Evolutionary conservation across 2,797 vertebrate genomes (phyloP), one percentile per base, ranked within the genome.

Genomic region (Sebastes elongatus): DNA sequence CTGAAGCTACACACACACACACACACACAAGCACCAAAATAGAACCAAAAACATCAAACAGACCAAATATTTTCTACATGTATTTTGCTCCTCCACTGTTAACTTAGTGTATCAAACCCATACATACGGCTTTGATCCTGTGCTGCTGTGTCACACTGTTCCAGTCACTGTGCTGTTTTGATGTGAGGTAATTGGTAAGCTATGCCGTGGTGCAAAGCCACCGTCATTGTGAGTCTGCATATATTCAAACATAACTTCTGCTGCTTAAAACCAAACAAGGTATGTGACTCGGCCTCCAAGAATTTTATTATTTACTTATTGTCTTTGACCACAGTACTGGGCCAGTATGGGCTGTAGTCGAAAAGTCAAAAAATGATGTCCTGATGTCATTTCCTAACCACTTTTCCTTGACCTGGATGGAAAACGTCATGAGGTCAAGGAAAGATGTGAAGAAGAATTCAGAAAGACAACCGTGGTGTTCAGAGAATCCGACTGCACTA

Each of bases 1-100:
- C 56, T 52, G 2, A 70, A 78, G 46, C 59, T 52, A 52, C 78
- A 78, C 74, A 73, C 56, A 56, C 66, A 52, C 78, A 35, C 33
- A 35, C 33, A 35, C 67, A 76, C n/a, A 72, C 46, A 57, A 18
- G 30, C 18, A 16, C 33, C 38, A 9, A 82, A 78, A 84, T 71
- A 77, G 46, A 80, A 57, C 22, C n/a, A 55, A 32, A 71, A 30
- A 63, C 23, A 66, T 25, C 20, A 55, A 71, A 56, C 16, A 25
- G 30, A 28, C 56, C 46, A 52, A 67, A 52, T 25, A 33, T 10
- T 52, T 52, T 71, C 62, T 52, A 14, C 18, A 33, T 57, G 6
- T 35, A 8, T 10, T 74, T 52, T 70, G 35, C 13, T 33, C 7
- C n/a, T 56, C 20, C 61, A 32, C 23, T 60, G 25, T 57, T 33